Conservation (phyloP, 2,113 vertebrate genomes). For the Myanophis thanlyinensis region DNA sequence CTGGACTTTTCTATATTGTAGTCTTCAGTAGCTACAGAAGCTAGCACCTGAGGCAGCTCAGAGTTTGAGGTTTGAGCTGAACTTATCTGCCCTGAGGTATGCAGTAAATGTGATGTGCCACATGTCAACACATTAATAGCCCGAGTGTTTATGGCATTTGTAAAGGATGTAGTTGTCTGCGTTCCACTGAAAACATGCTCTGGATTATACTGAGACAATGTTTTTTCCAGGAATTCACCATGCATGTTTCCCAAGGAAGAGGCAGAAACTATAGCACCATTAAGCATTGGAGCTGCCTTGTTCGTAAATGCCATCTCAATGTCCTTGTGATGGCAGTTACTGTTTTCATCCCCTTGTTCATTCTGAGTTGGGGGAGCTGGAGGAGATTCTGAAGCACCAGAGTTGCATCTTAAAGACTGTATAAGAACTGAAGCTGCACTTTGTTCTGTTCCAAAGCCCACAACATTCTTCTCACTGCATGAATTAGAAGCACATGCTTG, state of each 20-base stretch:
- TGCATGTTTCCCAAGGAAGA: slow-evolving; percentile 83
- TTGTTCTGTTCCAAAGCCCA: slow-evolving; percentile 58
- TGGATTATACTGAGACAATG: slow-evolving; percentile 87
- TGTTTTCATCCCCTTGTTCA: slow-evolving; percentile 73
- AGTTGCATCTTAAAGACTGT: slow-evolving; percentile 67
- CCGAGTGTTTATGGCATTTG: slow-evolving; percentile 75
- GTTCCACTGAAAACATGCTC: slow-evolving; percentile 84
- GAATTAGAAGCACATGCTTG: slow-evolving; percentile 59
- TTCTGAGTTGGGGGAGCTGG: slow-evolving; percentile 65
- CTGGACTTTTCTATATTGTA: slow-evolving; percentile 70
- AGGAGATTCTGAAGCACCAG: slow-evolving; percentile 62
- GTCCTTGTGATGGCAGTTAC: slow-evolving; percentile 78
- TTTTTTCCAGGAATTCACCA: slow-evolving; percentile 86
- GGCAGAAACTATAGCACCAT: slow-evolving; percentile 88
- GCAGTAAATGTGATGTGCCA: slow-evolving; percentile 76
- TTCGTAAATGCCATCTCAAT: slow-evolving; percentile 78
- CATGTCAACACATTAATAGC: slow-evolving; percentile 75
- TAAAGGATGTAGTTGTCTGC: slow-evolving; percentile 83
- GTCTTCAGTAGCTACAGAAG: slow-evolving; percentile 70
- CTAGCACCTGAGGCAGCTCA: slow-evolving; percentile 79
- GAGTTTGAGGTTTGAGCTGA: slow-evolving; percentile 79
- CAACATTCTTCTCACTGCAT: slow-evolving; percentile 56
- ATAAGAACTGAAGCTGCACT: slow-evolving; percentile 67
- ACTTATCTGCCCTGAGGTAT: slow-evolving; percentile 89
- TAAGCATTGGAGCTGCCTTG: slow-evolving; percentile 83